These are phyloP conservation scores for Melanotaenia maccullochi DNA, from an alignment of 2,797 vertebrate species.

Conservation along the genomic window DNA sequence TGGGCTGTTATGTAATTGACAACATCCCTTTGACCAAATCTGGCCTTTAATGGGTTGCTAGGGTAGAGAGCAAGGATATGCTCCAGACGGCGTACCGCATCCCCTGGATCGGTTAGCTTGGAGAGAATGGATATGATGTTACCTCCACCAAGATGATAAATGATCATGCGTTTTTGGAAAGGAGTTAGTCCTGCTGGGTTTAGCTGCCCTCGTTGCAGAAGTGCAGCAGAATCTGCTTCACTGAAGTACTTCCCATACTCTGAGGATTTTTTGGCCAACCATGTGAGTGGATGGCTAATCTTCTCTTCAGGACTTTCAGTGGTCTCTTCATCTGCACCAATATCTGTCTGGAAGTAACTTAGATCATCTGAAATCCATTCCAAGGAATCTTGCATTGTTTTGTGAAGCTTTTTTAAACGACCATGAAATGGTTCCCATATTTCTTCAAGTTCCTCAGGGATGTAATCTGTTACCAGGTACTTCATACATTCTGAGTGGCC, in stretches of 20 bases:
- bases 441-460: constrained; percentile 77
- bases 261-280: constrained; percentile 78
- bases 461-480: constrained; percentile 83
- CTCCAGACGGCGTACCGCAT: constrained; percentile 68
- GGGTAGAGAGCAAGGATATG: constrained; percentile 68
- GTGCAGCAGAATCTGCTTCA: constrained; percentile 18
- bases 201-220: neutral
- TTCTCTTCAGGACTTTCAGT: constrained; percentile 68
- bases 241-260: constrained; percentile 82
- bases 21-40: constrained; percentile 76
- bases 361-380: constrained; percentile 89
- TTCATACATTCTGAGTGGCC: constrained; percentile 74
- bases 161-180: constrained; percentile 79
- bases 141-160: constrained; percentile 82
- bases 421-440: constrained; percentile 82
- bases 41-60: constrained; percentile 62
- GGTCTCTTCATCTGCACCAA: constrained; percentile 66
- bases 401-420: constrained; percentile 79
- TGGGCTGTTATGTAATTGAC: constrained; percentile 81
- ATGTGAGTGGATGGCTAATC: constrained; percentile 77
- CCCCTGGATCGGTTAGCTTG: constrained; percentile 76
- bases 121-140: constrained; percentile 83
- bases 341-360: constrained; percentile 88
- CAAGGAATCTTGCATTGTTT: constrained; percentile 79
- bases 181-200: constrained; percentile 57